Conservation (phyloP, 2,797 vertebrate species). For the Lagorchestes hirsutus region DNA sequence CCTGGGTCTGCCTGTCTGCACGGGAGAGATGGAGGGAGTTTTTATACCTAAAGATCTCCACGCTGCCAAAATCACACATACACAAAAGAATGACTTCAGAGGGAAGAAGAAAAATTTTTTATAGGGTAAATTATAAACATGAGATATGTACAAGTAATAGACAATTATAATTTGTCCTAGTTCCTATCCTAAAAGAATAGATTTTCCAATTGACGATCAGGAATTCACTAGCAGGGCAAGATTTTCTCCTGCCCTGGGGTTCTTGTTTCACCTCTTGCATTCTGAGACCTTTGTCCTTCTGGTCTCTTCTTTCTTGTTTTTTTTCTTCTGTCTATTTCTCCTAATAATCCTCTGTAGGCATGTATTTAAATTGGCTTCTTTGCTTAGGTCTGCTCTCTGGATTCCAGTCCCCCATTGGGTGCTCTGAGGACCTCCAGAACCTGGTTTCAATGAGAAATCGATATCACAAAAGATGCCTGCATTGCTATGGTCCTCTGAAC, state of each 20-base stretch:
- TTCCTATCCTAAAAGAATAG: not conserved
- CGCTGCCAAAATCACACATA: not conserved
- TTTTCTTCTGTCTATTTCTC: constrained; percentile 28
- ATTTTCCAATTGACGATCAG: constrained; percentile 2
- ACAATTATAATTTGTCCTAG: too few species aligned
- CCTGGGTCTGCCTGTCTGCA: not conserved
- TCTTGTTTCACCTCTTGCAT: not conserved
- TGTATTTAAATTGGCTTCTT: constrained; percentile 52
- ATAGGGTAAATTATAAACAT: too few species aligned
- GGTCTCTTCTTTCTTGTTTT: not conserved
- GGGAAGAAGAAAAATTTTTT: not conserved
- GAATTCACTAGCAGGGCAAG: not conserved
- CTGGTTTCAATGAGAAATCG: not conserved
- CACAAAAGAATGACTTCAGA: not conserved
- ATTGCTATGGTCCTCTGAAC: not conserved
- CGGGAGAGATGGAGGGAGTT: not conserved
- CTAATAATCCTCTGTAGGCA: constrained; percentile 9
- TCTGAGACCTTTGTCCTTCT: constrained; percentile 36
- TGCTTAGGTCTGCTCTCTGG: not conserved
- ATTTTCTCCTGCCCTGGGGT: constrained; percentile 8
- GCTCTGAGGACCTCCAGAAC: constrained; percentile 14
- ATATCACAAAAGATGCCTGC: constrained; percentile 16
- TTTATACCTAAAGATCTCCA: not conserved
- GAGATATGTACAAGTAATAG: too few species aligned
- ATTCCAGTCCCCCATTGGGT: constrained; percentile 30